These are phyloP conservation scores for Parazoanthus darwini DNA, from an alignment of 92 coral and sea anemone species.

Conservation along the genomic window DNA sequence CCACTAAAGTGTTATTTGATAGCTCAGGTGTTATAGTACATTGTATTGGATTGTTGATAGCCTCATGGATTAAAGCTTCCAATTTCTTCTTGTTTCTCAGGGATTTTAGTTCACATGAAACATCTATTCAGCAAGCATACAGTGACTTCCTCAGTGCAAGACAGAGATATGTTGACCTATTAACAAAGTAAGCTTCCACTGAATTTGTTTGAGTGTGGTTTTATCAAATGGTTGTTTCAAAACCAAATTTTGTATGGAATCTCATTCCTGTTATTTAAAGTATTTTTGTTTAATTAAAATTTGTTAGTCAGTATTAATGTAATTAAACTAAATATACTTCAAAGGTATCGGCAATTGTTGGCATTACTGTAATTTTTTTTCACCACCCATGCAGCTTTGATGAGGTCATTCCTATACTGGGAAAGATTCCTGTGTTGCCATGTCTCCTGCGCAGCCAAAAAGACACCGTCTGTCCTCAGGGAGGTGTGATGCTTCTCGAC, in stretches of 20 bases:
- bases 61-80: neutral
- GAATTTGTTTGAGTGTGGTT: neutral
- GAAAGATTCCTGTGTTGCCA: constrained; percentile 84
- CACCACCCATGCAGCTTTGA: constrained; percentile 60
- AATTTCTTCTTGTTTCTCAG: constrained; percentile 40
- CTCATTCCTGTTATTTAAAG: neutral
- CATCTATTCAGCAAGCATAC: constrained; percentile 83
- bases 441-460: constrained; percentile 66
- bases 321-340: too few species aligned
- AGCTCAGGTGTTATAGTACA: neutral
- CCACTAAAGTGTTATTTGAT: too few species aligned
- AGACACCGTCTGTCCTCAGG: constrained; percentile 29
- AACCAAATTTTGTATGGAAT: neutral
- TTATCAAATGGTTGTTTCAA: neutral
- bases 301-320: too few species aligned
- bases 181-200: constrained; percentile 60
- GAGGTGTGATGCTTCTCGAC: constrained; percentile 69
- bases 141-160: constrained; percentile 83
- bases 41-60: neutral
- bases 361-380: neutral
- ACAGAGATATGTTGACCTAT: constrained; percentile 72
- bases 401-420: constrained; percentile 71
- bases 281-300: too few species aligned
- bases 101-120: constrained; percentile 78
- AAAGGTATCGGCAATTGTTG: neutral